These are phyloP conservation scores for Pitangus sulphuratus DNA, from an alignment of 2,797 vertebrate species.

Conservation along the genomic window DNA sequence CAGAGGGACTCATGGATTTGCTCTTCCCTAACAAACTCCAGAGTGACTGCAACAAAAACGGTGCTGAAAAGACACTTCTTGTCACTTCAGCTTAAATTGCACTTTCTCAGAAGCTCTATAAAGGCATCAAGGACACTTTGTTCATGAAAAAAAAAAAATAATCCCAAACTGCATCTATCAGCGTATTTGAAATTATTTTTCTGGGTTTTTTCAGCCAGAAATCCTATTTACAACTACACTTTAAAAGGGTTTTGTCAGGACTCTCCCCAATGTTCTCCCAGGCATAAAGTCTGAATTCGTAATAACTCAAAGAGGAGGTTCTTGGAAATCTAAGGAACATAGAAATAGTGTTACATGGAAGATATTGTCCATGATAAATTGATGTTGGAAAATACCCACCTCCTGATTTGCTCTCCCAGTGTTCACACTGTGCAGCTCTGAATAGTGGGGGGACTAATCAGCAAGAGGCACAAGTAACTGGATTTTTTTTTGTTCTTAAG, in stretches of 20 bases:
- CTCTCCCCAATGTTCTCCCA: not conserved
- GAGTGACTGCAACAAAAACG: not conserved
- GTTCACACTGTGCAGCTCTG: not conserved
- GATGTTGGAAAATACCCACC: not conserved
- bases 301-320: not conserved
- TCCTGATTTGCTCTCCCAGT: not conserved
- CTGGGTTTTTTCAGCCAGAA: not conserved
- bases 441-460: not conserved
- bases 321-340: not conserved
- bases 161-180: not conserved
- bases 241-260: not conserved
- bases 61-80: not conserved
- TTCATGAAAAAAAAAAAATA: not conserved
- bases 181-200: not conserved
- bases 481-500: not conserved
- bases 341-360: not conserved
- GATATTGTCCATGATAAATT: accelerated
- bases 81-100: not conserved
- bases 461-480: not conserved
- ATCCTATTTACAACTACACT: not conserved
- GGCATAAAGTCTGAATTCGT: not conserved
- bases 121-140: not conserved
- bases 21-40: not conserved
- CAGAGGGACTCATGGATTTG: accelerated
- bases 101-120: not conserved